These are phyloP conservation scores for Nebria ingens DNA, from an alignment of 1,140 invertebrate species.

Conservation along the genomic window DNA sequence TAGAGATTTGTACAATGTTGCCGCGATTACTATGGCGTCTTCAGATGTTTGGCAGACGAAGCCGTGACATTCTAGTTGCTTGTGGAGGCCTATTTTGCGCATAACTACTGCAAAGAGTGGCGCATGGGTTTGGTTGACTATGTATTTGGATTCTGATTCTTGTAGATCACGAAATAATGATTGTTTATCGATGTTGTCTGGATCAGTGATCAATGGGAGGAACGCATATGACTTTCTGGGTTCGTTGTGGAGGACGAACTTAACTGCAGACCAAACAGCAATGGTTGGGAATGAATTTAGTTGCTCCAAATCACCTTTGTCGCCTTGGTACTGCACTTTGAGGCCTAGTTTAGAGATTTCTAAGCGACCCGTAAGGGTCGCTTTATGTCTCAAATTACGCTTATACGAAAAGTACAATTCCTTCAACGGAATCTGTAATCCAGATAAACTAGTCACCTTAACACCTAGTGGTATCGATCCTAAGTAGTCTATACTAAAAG, in stretches of 20 bases:
- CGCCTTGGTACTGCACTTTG: constrained; percentile 48
- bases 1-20: constrained; percentile 76
- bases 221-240: constrained; percentile 55
- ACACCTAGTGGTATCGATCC: constrained; percentile 65
- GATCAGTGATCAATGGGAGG: constrained; percentile 75
- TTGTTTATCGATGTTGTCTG: constrained; percentile 63
- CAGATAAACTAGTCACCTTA: constrained; percentile 70
- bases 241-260: constrained; percentile 49
- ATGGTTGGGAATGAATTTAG: constrained; percentile 78
- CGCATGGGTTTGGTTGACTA: constrained; percentile 48
- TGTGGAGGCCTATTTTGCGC: constrained; percentile 64
- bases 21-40: constrained; percentile 81
- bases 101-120: constrained; percentile 87
- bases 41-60: constrained; percentile 80
- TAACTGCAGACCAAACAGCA: constrained; percentile 81
- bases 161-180: constrained; percentile 48
- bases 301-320: constrained; percentile 41
- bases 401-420: constrained; percentile 64
- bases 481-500: constrained; percentile 68
- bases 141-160: constrained; percentile 40
- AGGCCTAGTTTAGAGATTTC: constrained; percentile 60
- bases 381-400: constrained; percentile 37
- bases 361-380: constrained; percentile 42
- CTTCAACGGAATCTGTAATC: constrained; percentile 68
- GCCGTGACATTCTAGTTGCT: constrained; percentile 78